Evolutionary conservation across 2,888 invertebrate genomes (phyloP).

Genomic region (Mythimna pallens): DNA sequence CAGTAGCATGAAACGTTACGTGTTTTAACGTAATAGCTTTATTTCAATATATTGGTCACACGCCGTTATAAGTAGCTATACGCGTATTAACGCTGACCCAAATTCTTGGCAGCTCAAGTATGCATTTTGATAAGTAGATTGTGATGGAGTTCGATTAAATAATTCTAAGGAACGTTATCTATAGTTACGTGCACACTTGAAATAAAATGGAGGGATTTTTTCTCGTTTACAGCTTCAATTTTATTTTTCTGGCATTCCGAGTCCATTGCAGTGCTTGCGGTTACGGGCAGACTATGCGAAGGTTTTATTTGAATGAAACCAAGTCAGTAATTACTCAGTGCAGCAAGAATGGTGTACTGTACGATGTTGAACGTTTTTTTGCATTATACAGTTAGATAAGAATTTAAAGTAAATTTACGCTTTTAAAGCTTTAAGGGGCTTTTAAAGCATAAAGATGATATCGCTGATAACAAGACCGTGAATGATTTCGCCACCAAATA

Average conservation of each 20-base stretch:
- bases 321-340: constrained; percentile 55
- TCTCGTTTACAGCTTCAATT: constrained; percentile 43
- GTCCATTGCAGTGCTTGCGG: constrained; percentile 55
- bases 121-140: constrained; percentile 60
- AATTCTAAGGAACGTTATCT: constrained; percentile 36
- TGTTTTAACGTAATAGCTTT: constrained; percentile 69
- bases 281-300: constrained; percentile 49
- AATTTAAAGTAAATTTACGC: neutral
- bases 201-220: constrained; percentile 45
- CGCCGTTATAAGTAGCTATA: constrained; percentile 34
- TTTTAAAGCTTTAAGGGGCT: neutral
- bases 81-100: constrained; percentile 56
- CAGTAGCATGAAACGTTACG: constrained; percentile 73
- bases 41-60: constrained; percentile 61
- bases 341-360: constrained; percentile 40
- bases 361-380: constrained; percentile 19
- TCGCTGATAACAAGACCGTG: neutral
- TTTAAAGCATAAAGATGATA: neutral
- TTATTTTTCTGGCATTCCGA: constrained; percentile 48
- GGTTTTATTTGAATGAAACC: constrained; percentile 59
- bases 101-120: constrained; percentile 57
- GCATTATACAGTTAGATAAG: neutral
- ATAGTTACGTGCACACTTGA: constrained; percentile 36
- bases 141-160: constrained; percentile 43
- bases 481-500: constrained; percentile 24